Conservation (phyloP, 2,888 invertebrate species). For the Vanessa cardui region DNA sequence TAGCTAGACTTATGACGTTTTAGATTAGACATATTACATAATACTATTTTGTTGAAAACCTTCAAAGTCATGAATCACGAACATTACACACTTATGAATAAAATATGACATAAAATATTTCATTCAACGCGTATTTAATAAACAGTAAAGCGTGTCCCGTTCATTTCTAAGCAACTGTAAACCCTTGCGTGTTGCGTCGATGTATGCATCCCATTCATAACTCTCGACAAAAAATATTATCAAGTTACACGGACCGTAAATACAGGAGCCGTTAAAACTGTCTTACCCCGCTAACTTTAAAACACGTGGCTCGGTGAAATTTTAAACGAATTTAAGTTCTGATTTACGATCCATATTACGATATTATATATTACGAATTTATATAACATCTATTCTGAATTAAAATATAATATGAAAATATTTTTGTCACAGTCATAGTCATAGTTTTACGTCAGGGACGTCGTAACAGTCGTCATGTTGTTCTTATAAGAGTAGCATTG, state of each 20-base stretch:
- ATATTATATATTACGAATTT: slow-evolving; percentile 60
- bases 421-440: too few relatives aligned
- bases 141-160: slow-evolving; percentile 8
- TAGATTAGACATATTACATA: too few relatives aligned
- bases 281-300: slow-evolving; percentile 52
- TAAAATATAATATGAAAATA: slow-evolving; percentile 43
- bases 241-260: slow-evolving; percentile 48
- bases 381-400: slow-evolving; percentile 55
- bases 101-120: too few relatives aligned
- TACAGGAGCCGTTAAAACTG: slow-evolving; percentile 51
- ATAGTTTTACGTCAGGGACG: too few relatives aligned
- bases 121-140: slow-evolving; percentile 1
- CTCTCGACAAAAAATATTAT: not conserved
- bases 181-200: slow-evolving; percentile 19
- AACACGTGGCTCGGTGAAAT: slow-evolving; percentile 62
- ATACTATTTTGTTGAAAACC: too few relatives aligned
- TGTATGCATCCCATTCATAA: slow-evolving; percentile 19
- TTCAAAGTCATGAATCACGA: too few relatives aligned
- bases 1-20: too few relatives aligned
- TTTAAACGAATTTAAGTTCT: slow-evolving; percentile 65
- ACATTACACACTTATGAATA: too few relatives aligned
- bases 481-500: too few relatives aligned
- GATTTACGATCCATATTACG: slow-evolving; percentile 70
- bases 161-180: slow-evolving; percentile 14
- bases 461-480: too few relatives aligned